Conservation (phyloP, 2,888 invertebrate species). For the Anthoptus insignis region DNA sequence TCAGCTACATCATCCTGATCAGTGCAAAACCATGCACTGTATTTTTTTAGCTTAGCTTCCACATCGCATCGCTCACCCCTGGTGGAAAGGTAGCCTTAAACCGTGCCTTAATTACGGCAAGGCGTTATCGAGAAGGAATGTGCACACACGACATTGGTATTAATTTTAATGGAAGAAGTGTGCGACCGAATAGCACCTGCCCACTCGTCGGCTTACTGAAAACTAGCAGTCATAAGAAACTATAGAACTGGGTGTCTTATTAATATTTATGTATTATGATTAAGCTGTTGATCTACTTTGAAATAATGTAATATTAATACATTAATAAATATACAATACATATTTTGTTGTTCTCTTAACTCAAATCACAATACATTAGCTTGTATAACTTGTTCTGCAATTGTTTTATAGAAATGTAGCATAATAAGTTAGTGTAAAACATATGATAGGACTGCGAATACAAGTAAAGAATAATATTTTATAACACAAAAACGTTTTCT, state of each 20-base stretch:
- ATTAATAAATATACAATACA: not conserved
- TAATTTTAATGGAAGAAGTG: conserved; percentile 87
- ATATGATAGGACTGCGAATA: too few species aligned
- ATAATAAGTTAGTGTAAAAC: not conserved
- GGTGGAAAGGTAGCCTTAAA: too few species aligned
- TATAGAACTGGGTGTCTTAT: conserved; percentile 47
- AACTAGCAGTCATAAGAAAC: conserved; percentile 59
- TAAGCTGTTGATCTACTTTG: conserved; percentile 13
- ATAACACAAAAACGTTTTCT: too few species aligned
- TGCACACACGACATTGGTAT: conserved; percentile 87
- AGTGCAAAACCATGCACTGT: too few species aligned
- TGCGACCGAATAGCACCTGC: conserved; percentile 81
- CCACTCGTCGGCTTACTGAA: conserved; percentile 75
- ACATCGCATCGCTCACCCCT: too few species aligned
- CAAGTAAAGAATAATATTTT: too few species aligned
- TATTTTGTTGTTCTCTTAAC: conserved; percentile 8
- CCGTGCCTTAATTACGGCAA: conserved; percentile 83
- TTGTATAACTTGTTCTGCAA: not conserved
- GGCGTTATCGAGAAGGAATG: conserved; percentile 87
- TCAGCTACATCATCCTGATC: too few species aligned
- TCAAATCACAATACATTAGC: not conserved
- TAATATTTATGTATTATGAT: conserved; percentile 27
- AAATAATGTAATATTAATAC: conserved; percentile 1
- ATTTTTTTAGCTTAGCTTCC: too few species aligned
- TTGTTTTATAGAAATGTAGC: not conserved